phyloP scores from a whole-genome alignment of 2,888 invertebrate genomes.

The Nymphalis c-album region DNA sequence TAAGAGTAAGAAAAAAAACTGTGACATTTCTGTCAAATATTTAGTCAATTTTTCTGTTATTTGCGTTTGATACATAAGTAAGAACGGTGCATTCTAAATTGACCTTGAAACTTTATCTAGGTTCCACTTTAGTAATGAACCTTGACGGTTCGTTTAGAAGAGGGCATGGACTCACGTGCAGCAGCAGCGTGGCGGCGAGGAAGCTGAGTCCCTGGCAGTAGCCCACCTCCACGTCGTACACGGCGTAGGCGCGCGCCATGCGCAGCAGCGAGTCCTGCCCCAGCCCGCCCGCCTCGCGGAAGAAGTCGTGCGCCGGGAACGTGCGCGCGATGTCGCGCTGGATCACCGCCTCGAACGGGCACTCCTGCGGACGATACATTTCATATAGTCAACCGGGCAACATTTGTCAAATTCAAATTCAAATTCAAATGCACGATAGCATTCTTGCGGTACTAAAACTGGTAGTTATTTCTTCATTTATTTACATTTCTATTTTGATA shows the following conservation, averaged over 20 bases:
- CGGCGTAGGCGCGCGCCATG: conserved; percentile 98
- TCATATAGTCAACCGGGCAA: too few species aligned
- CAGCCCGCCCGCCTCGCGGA: conserved; percentile 95
- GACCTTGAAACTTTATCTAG: neutral
- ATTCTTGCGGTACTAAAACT: too few species aligned
- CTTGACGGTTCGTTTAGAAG: conserved; percentile 45
- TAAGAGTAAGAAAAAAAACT: too few species aligned
- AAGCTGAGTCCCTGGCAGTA: conserved; percentile 99
- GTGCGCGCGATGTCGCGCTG: conserved; percentile 98
- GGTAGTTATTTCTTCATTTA: too few species aligned
- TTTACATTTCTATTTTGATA: too few species aligned
- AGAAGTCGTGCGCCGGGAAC: conserved; percentile 99
- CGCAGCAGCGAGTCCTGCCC: conserved; percentile 98
- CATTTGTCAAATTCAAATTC: too few species aligned
- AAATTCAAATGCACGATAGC: too few species aligned
- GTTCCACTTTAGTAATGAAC: conserved; percentile 51
- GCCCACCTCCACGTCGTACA: conserved; percentile 98
- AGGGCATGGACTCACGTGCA: conserved; percentile 85
- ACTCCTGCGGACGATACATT: conserved; percentile 91
- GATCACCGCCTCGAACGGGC: conserved; percentile 96
- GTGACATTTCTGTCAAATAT: too few species aligned
- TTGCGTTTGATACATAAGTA: too few species aligned
- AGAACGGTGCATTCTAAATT: too few species aligned
- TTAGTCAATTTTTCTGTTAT: too few species aligned
- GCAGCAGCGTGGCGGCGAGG: conserved; percentile 95